Conservation (phyloP, 23 tunicate genomes). For the Trididemnum miniatum region DNA sequence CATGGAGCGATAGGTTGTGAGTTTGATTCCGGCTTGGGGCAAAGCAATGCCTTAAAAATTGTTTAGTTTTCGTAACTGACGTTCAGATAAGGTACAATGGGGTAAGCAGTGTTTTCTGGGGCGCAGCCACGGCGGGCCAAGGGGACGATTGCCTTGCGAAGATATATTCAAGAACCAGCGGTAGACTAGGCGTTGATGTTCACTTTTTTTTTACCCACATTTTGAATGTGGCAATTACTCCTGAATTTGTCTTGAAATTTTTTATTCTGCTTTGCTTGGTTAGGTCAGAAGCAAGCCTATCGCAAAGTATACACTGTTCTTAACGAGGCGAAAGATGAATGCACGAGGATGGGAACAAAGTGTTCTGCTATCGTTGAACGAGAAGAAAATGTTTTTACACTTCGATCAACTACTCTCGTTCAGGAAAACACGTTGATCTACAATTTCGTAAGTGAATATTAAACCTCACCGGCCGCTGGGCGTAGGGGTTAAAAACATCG, state of each 20-base stretch:
- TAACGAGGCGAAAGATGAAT: constrained; percentile 61
- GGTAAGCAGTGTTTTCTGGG: too few species aligned
- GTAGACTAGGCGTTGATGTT: too few species aligned
- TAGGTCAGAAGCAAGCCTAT: constrained; percentile 14
- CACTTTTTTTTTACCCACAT: neutral
- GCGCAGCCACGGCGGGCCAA: too few species aligned
- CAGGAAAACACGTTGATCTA: constrained; percentile 75
- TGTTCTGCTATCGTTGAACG: constrained; percentile 79
- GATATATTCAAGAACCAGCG: too few species aligned
- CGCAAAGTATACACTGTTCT: constrained; percentile 43
- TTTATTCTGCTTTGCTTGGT: neutral
- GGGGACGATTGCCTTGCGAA: too few species aligned
- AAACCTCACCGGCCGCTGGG: too few species aligned
- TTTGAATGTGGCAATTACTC: neutral
- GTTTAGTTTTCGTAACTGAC: too few species aligned
- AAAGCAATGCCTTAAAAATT: too few species aligned
- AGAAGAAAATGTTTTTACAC: constrained; percentile 44
- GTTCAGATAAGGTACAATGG: too few species aligned
- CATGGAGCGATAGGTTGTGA: too few species aligned
- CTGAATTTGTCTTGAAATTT: neutral
- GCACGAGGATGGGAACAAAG: constrained; percentile 41
- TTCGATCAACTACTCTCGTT: constrained; percentile 65
- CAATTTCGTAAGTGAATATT: constrained; percentile 49
- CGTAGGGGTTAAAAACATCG: too few species aligned
- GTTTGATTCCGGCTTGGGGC: too few species aligned